Base-by-base conservation (phyloP, 2,797 vertebrate species). In the Amazona ochrocephala region DNA sequence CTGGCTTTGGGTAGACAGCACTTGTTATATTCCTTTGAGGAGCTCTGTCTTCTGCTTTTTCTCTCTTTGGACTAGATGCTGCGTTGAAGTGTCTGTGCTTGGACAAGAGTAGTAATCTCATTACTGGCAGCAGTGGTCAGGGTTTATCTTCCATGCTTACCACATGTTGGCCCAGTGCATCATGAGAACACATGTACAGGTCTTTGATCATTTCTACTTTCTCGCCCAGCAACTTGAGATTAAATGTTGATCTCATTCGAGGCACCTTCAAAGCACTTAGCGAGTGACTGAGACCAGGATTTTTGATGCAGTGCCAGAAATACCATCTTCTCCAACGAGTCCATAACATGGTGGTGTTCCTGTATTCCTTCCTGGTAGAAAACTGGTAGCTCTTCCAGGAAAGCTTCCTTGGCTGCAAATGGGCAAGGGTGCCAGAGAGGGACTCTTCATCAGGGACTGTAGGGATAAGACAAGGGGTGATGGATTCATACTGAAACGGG, bases 311-410 rank as follows among this genome's bases (percentile, higher is more conserved):
- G 1, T 20, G 5, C 11, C 21, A 87, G 61, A 56, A 86, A 47
- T 56, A 21, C 15, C 7, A 0, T 41, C 14, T 82, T 34, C 53
- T 53, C 61, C 27, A 71, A 4, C 22, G 12, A 47, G 7, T 6
- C 50, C 51, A 0, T 34, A 53, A 6, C 0, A 0, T 11, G 19
- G 26, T 30, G 9, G 24, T 42, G 34, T 19, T 44, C 41, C n/a
- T 20, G 1, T 60, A 13, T 34, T 32, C 34, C 11, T 22, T 61
- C 30, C 41, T 7, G n/a, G 30, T 21, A 39, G 44, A 12, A 83
- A n/a, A 5, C 11, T 4, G 0, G 15, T 29, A 61, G 13, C 20
- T 85, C 62, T 78, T 37, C 54, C 64, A 87, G 34, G 26, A 56
- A 39, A 90, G 4, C 30, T 68, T 81, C 58, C 37, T 34, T 34